A percentile compares a stretch with the other conserved stretches of the same genome.
Evolutionary conservation across 2,888 invertebrate species (phyloP).

Genomic region (Aphidius colemani): DNA sequence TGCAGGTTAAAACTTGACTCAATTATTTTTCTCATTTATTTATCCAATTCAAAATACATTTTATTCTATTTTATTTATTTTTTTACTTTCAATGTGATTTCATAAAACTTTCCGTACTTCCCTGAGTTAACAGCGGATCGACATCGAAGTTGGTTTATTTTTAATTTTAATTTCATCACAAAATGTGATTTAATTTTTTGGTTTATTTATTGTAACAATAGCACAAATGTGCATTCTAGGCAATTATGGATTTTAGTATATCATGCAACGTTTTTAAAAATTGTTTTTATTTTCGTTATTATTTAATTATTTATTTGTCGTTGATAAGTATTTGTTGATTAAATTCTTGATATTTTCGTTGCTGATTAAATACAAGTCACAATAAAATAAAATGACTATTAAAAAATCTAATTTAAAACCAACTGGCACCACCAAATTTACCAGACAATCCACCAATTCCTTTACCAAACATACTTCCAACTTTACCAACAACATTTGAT

Average conservation of each 20-base stretch:
- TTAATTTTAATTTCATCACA: neutral
- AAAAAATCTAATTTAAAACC: constrained; percentile 69
- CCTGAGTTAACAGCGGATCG: constrained; percentile 1
- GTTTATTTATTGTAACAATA: constrained; percentile 32
- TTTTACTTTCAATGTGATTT: constrained; percentile 25
- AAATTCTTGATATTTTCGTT: constrained; percentile 6
- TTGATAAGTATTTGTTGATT: constrained; percentile 10
- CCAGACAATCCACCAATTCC: constrained; percentile 89
- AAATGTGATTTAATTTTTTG: constrained; percentile 14
- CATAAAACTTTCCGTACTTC: constrained; percentile 1
- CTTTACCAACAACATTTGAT: constrained; percentile 83
- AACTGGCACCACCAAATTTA: constrained; percentile 85
- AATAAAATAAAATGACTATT: constrained; percentile 6
- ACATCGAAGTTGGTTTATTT: no score
- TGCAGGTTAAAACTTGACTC: constrained; percentile 11
- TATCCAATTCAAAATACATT: constrained; percentile 20
- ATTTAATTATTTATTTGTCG: constrained; percentile 16
- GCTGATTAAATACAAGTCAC: neutral
- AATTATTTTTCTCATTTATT: neutral
- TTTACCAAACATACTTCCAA: constrained; percentile 88
- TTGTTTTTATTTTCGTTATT: constrained; percentile 9
- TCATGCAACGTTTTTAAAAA: constrained; percentile 2
- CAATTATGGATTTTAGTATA: constrained; percentile 18
- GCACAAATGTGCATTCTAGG: constrained; percentile 47
- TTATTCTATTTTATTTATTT: constrained; percentile 10